Evolutionary conservation across 37 sponge, comb jelly and placozoan species (phyloP), one percentile per base, ranked within the genome.

Genomic region (Tethya wilhelma): DNA sequence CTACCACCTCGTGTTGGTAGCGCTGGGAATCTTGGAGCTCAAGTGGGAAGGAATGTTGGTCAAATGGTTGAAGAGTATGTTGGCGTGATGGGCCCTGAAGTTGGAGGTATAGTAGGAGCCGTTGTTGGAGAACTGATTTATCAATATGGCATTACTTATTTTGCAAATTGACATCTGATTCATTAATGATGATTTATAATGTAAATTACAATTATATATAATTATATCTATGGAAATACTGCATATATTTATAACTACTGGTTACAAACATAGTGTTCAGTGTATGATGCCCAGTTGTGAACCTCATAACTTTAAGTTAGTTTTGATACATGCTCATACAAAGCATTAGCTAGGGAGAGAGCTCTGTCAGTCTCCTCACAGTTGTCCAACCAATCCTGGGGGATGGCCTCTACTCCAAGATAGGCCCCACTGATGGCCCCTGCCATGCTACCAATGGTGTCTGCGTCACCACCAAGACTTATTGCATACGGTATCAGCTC

Each of bases 371-470:
- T 40, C 4, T 37, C 77, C 41, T 92, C 93, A 55, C 75, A 74
- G 11, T 45, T 55, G 5, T 83, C 64, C 4, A 59, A 55, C 91
- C 91, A 93, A 0, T 81, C 82, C 55, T 68, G 28, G 23, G 93
- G 91, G 56, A 93, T 93, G 2, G 40, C 40, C 30, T 68, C 78
- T 23, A 63, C 42, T 4, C 93, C 93, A 74, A 86, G 90, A 66
- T 81, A 90, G 7, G 83, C 93, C 4, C 93, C 93, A 25, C 71
- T 91, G 17, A 93, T 90, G 34, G 91, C 93, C 23, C 93, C 93
- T 19, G 93, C 90, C 93, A 93, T 93, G 74, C 82, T 70, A 7
- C 87, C 93, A 38, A 93, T 93, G 42, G 93, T 93, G 83, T 93
- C 93, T 0, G 93, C 85, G 73, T 93, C 93, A 19, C 93, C 93